Conservation (phyloP, 2,888 invertebrate species). For the Orgyia antiqua region DNA sequence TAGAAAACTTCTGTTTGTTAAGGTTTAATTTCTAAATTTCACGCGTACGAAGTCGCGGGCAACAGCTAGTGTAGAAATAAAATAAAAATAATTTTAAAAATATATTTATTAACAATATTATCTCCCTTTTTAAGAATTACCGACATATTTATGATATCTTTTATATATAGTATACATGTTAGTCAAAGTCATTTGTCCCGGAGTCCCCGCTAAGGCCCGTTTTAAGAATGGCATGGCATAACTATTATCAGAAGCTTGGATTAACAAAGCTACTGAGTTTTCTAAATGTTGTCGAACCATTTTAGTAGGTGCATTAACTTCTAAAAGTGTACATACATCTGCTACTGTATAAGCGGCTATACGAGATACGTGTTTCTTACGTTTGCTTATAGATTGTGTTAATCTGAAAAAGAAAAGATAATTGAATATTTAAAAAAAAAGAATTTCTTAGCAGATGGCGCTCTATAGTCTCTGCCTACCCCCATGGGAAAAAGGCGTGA, state of each 20-base stretch:
- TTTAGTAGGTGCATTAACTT: slow-evolving; percentile 46
- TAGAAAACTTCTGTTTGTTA: too few relatives aligned
- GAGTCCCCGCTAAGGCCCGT: slow-evolving; percentile 48
- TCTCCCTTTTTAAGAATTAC: too few relatives aligned
- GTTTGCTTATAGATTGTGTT: slow-evolving; percentile 62
- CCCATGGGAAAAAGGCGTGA: too few relatives aligned
- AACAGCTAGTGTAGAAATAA: too few relatives aligned
- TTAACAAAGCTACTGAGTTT: slow-evolving; percentile 52
- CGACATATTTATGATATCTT: slow-evolving; percentile 69
- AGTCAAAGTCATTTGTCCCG: slow-evolving; percentile 59
- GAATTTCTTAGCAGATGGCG: too few relatives aligned
- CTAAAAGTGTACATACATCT: slow-evolving; percentile 54
- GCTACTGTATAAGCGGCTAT: slow-evolving; percentile 64
- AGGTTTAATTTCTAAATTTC: too few relatives aligned
- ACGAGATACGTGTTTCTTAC: slow-evolving; percentile 59
- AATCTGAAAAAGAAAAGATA: slow-evolving; percentile 45
- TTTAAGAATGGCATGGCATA: slow-evolving; percentile 63
- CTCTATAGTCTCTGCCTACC: too few relatives aligned
- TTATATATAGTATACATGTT: slow-evolving; percentile 66
- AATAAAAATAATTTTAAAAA: too few relatives aligned
- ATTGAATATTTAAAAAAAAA: too few relatives aligned
- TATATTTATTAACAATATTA: too few relatives aligned
- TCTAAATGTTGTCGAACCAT: slow-evolving; percentile 60
- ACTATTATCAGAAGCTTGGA: slow-evolving; percentile 53
- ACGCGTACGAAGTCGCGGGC: too few relatives aligned